Percentiles rank a stretch among this genome's conserved stretches.
These are phyloP conservation scores for Pandion haliaetus DNA, from an alignment of 2,113 vertebrate species.

Conservation along the genomic window DNA sequence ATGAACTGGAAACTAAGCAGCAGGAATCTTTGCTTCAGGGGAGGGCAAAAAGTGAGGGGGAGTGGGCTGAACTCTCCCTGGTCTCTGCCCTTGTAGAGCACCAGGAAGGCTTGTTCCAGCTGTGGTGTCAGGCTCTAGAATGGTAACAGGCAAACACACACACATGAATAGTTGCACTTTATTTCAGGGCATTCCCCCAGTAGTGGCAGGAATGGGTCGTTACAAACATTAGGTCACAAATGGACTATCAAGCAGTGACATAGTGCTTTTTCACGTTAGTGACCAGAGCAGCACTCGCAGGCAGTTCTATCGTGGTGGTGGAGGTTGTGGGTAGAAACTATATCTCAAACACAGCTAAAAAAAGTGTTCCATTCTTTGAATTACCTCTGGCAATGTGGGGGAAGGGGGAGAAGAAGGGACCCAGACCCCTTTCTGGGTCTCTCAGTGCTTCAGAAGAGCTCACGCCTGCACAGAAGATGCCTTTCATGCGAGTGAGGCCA, in stretches of 20 bases:
- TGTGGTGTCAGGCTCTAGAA: neutral
- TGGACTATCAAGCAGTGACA: neutral
- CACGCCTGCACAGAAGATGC: neutral
- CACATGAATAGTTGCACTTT: slow-evolving; percentile 61
- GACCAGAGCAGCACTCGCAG: neutral
- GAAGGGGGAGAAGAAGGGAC: neutral
- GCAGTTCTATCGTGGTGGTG: neutral
- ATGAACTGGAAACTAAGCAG: neutral
- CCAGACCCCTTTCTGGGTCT: neutral
- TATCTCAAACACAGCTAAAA: neutral
- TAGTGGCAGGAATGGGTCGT: neutral
- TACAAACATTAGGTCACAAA: slow-evolving; percentile 6
- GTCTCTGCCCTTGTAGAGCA: neutral
- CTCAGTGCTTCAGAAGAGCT: neutral
- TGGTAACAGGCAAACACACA: neutral
- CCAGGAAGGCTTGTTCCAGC: neutral
- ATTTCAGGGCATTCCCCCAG: slow-evolving; percentile 61
- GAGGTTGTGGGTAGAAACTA: neutral
- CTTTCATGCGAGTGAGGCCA: neutral
- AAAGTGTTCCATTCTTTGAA: neutral
- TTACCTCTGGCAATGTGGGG: neutral
- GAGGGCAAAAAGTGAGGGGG: neutral
- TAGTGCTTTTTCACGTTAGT: neutral
- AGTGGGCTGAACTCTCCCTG: rapidly evolving
- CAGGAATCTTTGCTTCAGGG: neutral